These are phyloP conservation scores for Lucilia cuprina DNA, from an alignment of 1,140 invertebrate species.

Conservation along the genomic window DNA sequence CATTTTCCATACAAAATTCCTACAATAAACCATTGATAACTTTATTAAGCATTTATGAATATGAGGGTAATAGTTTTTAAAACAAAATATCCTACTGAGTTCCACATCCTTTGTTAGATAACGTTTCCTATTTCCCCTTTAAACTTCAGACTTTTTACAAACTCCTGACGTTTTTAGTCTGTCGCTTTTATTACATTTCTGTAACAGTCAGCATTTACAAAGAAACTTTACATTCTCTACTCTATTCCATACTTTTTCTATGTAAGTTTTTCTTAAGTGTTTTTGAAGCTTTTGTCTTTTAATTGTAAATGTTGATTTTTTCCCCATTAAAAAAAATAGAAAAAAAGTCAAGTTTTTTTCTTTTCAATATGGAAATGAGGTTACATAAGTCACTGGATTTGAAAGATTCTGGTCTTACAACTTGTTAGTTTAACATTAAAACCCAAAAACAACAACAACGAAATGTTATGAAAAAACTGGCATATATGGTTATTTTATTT, in stretches of 20 bases:
- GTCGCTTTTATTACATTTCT: neutral
- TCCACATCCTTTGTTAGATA: too few species aligned
- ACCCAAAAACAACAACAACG: neutral
- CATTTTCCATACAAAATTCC: too few species aligned
- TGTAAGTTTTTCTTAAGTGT: neutral
- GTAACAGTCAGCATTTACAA: too few species aligned
- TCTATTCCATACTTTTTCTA: neutral
- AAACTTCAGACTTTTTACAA: too few species aligned
- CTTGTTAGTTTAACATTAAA: constrained; percentile 10
- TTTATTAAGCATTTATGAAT: too few species aligned
- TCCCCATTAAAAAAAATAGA: neutral
- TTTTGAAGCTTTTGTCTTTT: neutral
- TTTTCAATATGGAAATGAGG: constrained; percentile 26
- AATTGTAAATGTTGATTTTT: neutral
- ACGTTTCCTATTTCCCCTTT: too few species aligned
- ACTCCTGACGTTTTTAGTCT: too few species aligned
- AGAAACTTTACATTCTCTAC: neutral
- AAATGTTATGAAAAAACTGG: neutral
- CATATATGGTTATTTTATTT: neutral
- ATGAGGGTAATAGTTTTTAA: too few species aligned
- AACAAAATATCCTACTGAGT: too few species aligned
- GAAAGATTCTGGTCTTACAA: constrained; percentile 25
- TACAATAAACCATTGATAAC: too few species aligned
- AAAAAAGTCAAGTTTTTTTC: neutral
- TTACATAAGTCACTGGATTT: constrained; percentile 28